Conservation (phyloP, 2,888 invertebrate genomes). For the Cremastinae sp. region DNA sequence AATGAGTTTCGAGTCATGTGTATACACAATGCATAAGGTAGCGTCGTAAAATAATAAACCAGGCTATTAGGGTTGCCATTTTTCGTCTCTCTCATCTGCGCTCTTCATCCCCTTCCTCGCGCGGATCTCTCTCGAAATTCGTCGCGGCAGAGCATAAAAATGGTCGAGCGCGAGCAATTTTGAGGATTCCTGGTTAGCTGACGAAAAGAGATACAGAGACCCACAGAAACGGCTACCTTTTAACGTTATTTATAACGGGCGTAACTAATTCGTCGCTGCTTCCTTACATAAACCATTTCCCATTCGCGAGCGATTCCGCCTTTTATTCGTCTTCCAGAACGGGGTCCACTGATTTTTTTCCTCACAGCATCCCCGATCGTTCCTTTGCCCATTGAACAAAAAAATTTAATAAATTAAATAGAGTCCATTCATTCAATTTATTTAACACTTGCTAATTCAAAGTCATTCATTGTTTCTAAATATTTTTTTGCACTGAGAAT, state of each 20-base stretch:
- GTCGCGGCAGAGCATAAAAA: constrained; percentile 44
- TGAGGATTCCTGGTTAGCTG: constrained; percentile 46
- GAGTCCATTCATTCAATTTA: too few relatives aligned
- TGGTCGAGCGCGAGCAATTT: constrained; percentile 37
- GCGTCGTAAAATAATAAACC: constrained; percentile 77
- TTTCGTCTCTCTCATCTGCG: constrained; percentile 42
- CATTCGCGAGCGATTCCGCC: constrained; percentile 8
- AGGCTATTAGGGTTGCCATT: constrained; percentile 70
- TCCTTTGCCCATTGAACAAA: too few relatives aligned
- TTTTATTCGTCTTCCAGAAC: not conserved
- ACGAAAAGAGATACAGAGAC: constrained; percentile 39
- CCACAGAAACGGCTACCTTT: constrained; percentile 60
- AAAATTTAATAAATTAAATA: too few relatives aligned
- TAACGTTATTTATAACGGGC: constrained; percentile 72
- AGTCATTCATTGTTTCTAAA: too few relatives aligned
- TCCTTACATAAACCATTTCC: constrained; percentile 45
- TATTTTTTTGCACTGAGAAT: too few relatives aligned
- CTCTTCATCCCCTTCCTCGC: not conserved
- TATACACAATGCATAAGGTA: constrained; percentile 72
- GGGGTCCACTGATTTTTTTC: constrained; percentile 6
- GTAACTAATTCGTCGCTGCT: constrained; percentile 64
- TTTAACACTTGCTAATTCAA: too few relatives aligned
- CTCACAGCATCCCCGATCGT: not conserved
- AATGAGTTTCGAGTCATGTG: constrained; percentile 55
- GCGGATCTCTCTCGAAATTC: constrained; percentile 25